Base-by-base conservation (phyloP, 2,113 vertebrate species). In the Lates calcarifer region DNA sequence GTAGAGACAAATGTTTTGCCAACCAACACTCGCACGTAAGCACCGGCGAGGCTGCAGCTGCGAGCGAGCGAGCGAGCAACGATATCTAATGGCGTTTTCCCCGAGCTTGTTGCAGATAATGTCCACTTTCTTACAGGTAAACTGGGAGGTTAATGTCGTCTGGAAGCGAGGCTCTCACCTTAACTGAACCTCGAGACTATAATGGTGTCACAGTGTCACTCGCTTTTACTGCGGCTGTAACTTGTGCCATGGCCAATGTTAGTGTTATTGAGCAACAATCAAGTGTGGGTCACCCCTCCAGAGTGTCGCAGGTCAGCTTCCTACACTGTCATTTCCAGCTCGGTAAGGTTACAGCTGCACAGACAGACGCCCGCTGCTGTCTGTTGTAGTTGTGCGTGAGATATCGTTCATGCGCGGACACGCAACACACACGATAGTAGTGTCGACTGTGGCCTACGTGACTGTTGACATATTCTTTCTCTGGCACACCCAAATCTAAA, bases 401-500 rank as follows among this genome's bases (percentile, higher is more conserved):
- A n/a, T n/a, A n/a, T n/a, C n/a, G 39, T 2, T 10, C 39, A 41
- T 10, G 39, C 39, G 39, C 39, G 39, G 8, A 12, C 39, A 41
- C 39, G 39, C 8, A 14, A 13, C 58, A 3, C 8, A 64, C 47
- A 29, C 53, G 43, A 28, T 1, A 55, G 24, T 31, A 31, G 14
- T 3, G 9, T 1, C 2, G 26, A n/a, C 20, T 4, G 10, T 12
- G 17, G 68, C 9, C 56, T 82, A 90, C 74, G 86, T 81, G 88
- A 84, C 78, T 47, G 3, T 22, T n/a, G 20, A 3, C 43, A 33
- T 22, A n/a, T 5, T 5, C 20, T 61, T 33, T 2, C 39, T 41
- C 35, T 67, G 20, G 1, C 18, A 29, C 2, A 20, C 18, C 51
- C 49, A 60, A 55, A 55, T 4, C 8, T 8, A 37, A 41, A 55